Evolutionary conservation across 2,113 vertebrate genomes (phyloP).

Genomic region (Gasterosteus nipponicus): DNA sequence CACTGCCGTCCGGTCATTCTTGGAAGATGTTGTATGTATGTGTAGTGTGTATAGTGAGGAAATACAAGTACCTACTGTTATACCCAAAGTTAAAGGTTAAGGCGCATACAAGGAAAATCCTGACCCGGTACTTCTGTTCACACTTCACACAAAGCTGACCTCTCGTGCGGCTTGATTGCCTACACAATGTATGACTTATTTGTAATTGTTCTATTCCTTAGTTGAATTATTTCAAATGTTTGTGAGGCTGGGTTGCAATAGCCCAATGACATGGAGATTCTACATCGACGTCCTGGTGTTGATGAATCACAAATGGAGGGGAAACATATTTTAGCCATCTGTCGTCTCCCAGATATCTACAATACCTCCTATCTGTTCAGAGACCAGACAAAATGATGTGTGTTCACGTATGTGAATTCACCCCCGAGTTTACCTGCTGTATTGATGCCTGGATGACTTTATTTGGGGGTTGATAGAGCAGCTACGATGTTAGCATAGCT

Average conservation of each 20-base stretch:
- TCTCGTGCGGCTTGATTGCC: not conserved
- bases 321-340: not conserved
- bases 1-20: not conserved
- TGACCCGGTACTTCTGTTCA: not conserved
- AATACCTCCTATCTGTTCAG: not conserved
- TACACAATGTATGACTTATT: not conserved
- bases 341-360: not conserved
- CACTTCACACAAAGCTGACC: not conserved
- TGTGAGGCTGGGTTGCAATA: no score
- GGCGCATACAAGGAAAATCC: not conserved
- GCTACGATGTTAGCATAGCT: not conserved
- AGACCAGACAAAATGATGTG: not conserved
- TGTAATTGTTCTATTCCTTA: not conserved
- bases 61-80: not conserved
- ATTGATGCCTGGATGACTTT: not conserved
- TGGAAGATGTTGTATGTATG: constrained; percentile 1
- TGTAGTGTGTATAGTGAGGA: not conserved
- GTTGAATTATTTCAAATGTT: not conserved
- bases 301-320: not conserved
- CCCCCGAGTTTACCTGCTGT: not conserved
- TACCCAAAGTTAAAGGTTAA: not conserved
- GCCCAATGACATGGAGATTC: no score
- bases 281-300: not conserved
- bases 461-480: not conserved
- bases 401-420: not conserved